Evolutionary conservation across 2,113 vertebrate genomes (phyloP), one percentile per base, ranked within the genome.

Genomic region (Clarias macrocephalus): DNA sequence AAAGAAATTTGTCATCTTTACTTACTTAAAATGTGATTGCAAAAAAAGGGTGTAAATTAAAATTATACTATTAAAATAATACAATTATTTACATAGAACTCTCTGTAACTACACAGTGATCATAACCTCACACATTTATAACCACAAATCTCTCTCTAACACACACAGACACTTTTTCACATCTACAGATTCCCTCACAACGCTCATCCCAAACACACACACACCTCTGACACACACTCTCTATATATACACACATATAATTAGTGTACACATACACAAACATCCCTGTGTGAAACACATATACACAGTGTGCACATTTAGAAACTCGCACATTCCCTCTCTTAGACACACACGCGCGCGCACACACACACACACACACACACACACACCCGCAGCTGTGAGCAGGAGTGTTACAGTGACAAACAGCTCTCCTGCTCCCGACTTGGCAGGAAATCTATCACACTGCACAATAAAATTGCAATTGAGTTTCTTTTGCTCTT

Each of bases 371-470:
- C 84, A 83, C 90, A 83, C 73, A 54, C 16, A 15, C 65, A 42
- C 87, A 65, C 88, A 88, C 84, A 63, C 63, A 90, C 93, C 94
- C 94, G 94, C 95, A 96, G 96, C 97, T 95, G 95, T 92, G 97
- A 95, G 94, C 96, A 94, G 94, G 94, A 96, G 94, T 95, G 94
- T 94, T 96, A 96, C 96, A 97, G 96, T 99, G 98, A 99, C 97
- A 99, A 99, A 99, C 98, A 96, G 96, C 97, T 96, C 96, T 92
- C 93, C 95, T 96, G 96, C 97, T 96, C 96, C 96, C 96, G 96
- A 97, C 95, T 96, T 98, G 98, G 97, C 98, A 99, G 97, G 96
- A 97, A 97, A 99, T 99, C 97, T 98, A 99, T 99, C 98, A 99
- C 96, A 96, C 95, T 91, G 96, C 96, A 99, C 98, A 99, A 99